phyloP scores from a whole-genome alignment of 1,140 invertebrate genomes.

The Drosophila eugracilis region DNA sequence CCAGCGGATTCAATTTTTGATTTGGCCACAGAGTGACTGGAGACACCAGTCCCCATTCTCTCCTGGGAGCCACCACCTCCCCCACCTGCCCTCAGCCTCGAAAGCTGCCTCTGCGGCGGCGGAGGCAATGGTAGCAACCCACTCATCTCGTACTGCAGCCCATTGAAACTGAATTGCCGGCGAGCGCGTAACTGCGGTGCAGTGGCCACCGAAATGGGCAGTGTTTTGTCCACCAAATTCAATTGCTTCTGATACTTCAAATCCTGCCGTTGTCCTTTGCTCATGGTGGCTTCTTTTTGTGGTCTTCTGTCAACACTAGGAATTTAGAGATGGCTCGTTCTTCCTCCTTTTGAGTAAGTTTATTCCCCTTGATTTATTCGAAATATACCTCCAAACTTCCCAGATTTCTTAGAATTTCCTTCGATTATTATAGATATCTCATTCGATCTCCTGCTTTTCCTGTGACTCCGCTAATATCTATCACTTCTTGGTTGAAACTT shows the following conservation, averaged over 20 bases:
- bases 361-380: neutral
- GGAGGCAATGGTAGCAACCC: slow-evolving; percentile 5
- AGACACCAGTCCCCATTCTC: neutral
- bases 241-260: neutral
- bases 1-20: slow-evolving; percentile 1
- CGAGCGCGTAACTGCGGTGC: slow-evolving; percentile 42
- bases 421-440: neutral
- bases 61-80: neutral
- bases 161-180: slow-evolving; percentile 58
- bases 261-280: neutral
- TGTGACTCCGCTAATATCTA: neutral
- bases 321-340: neutral
- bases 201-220: slow-evolving; percentile 35
- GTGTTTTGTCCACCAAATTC: slow-evolving; percentile 40
- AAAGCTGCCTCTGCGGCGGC: neutral
- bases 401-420: neutral
- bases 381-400: neutral
- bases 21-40: neutral
- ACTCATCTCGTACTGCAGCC: slow-evolving; percentile 43
- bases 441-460: neutral
- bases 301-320: neutral
- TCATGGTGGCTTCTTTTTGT: neutral
- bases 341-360: neutral
- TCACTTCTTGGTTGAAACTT: neutral
- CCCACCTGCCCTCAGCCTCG: neutral